Evolutionary conservation across 2,797 vertebrate genomes (phyloP).

Genomic region (Xerus rutilus): DNA sequence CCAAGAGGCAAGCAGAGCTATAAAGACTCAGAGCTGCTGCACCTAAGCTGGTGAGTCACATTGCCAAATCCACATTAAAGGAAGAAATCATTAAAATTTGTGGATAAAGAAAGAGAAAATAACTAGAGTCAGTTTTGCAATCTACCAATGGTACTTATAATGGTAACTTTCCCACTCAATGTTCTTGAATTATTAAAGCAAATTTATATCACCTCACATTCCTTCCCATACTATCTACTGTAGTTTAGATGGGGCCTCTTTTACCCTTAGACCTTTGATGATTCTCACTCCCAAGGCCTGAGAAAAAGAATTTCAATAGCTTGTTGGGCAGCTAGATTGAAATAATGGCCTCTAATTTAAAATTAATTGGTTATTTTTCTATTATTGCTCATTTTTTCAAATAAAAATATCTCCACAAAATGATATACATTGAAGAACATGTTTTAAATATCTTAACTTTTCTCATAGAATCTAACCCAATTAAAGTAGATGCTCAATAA

Average conservation of each 20-base stretch:
- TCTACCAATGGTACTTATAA: background rate
- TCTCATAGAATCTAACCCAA: background rate
- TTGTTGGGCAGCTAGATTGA: background rate
- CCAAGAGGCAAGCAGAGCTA: background rate
- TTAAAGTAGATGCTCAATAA: conserved; percentile 41
- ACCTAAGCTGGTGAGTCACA: background rate
- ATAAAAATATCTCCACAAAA: conserved; percentile 7
- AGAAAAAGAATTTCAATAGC: background rate
- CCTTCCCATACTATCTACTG: background rate
- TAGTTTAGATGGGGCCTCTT: background rate
- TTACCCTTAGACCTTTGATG: background rate
- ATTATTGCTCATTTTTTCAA: conserved; percentile 18
- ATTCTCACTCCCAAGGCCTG: background rate
- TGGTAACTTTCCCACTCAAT: background rate
- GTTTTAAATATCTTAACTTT: conserved; percentile 24
- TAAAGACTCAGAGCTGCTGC: background rate
- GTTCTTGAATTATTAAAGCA: background rate
- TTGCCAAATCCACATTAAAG: background rate
- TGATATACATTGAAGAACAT: background rate
- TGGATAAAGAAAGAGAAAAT: background rate
- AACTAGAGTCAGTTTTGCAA: background rate
- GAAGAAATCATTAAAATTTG: background rate
- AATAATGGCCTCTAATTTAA: conserved; percentile 20
- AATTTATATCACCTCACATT: background rate
- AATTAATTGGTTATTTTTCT: background rate